These are phyloP conservation scores for Malurus melanocephalus DNA, from an alignment of 2,113 vertebrate species.

Conservation along the genomic window DNA sequence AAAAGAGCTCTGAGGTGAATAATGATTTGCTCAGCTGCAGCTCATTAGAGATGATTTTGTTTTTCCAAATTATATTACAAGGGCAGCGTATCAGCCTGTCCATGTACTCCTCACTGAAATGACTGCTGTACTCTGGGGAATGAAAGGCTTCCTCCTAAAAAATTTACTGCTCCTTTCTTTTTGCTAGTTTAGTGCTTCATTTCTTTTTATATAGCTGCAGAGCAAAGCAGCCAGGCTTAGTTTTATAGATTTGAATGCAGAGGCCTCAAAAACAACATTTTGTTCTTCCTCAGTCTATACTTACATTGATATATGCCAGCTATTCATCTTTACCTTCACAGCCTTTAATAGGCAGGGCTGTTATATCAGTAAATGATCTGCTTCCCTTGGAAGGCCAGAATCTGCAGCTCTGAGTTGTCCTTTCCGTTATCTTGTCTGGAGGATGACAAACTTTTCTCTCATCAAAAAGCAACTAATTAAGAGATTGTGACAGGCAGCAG, in stretches of 20 bases:
- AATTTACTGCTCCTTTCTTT: constrained; percentile 3
- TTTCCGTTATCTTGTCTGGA: background rate
- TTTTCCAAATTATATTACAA: constrained; percentile 59
- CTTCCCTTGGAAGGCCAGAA: background rate
- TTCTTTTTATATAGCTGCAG: constrained; percentile 15
- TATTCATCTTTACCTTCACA: background rate
- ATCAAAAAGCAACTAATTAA: background rate
- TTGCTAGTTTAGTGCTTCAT: constrained; percentile 12
- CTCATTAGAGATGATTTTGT: constrained; percentile 60
- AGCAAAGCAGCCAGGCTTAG: background rate
- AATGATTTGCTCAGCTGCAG: constrained; percentile 62
- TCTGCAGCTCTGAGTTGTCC: background rate
- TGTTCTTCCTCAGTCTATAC: background rate
- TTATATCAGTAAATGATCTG: background rate
- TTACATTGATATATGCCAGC: background rate
- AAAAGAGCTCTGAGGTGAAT: constrained; percentile 60
- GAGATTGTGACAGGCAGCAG: background rate
- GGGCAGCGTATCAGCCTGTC: constrained; percentile 18
- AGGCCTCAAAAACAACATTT: background rate
- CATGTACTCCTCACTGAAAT: constrained; percentile 8
- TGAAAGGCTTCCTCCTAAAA: constrained; percentile 35
- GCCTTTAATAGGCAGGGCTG: background rate
- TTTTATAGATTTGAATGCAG: background rate
- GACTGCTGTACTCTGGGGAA: background rate
- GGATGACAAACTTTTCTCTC: background rate